Evolutionary conservation across 2,888 invertebrate genomes (phyloP), one percentile per base, ranked within the genome.

Genomic region (Sceliomorpha sp.): DNA sequence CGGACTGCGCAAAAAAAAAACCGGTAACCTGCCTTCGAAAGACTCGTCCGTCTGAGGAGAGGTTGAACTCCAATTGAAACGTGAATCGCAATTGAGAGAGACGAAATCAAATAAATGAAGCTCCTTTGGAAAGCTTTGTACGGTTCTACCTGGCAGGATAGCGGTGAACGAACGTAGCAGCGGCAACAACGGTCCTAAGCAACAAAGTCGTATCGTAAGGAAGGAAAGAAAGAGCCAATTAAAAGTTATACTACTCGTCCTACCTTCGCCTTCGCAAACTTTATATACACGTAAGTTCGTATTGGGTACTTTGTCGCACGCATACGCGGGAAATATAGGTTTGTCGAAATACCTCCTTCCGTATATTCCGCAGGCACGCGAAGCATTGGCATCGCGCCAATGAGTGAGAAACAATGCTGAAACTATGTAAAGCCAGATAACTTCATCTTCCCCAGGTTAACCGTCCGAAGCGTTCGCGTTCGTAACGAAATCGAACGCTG

Each of bases 341-440:
- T 36, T 20, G 20, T 20, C 37, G 42, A 29, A 8, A 24, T 17
- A 26, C 39, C 34, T 39, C 55, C 39, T 60, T 39, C 44, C 55
- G 67, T 44, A 40, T 24, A 9, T 39, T 34, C 51, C 47, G 62
- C 51, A 59, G 66, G 59, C 62, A 50, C 39, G 55, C 63, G 32
- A 70, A 53, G 71, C 72, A 77, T 77, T 80, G 83, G 84, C 81
- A 48, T 71, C 47, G 66, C 62, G 85, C 85, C 85, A 85, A 72
- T 72, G 70, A 72, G 72, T 69, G 58, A 71, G 80, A 82, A 84
- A 84, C 83, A 85, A 84, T 85, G 81, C 80, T 73, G 64, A 62
- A 84, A 84, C 83, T 83, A 82, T 79, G 77, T 71, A 72, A 79
- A 76, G 74, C 77, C 68, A 60, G 78, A 73, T 76, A 81, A 81